Evolutionary conservation across 2,888 invertebrate genomes (phyloP).

Genomic region (Cybosia mesomella): DNA sequence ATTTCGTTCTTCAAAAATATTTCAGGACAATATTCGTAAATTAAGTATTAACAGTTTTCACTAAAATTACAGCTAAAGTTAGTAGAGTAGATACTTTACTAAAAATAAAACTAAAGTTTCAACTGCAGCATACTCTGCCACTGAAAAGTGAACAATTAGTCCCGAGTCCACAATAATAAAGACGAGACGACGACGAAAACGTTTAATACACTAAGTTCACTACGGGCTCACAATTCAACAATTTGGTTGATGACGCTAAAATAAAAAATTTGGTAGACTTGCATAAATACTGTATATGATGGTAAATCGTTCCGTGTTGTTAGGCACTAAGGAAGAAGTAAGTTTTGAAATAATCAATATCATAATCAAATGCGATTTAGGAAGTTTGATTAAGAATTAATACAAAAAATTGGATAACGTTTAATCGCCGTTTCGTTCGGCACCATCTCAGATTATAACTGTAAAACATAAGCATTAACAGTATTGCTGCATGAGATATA

Average conservation of each 20-base stretch:
- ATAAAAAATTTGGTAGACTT: background rate
- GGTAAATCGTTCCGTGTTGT: background rate
- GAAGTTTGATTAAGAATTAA: background rate
- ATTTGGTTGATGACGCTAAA: background rate
- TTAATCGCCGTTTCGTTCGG: too few relatives aligned
- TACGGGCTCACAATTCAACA: background rate
- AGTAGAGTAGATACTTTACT: background rate
- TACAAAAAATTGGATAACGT: too few relatives aligned
- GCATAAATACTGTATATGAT: background rate
- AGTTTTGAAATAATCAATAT: background rate
- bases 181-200: background rate
- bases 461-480: too few relatives aligned
- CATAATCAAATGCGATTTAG: background rate
- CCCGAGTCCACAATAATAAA: background rate
- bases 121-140: background rate
- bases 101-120: background rate
- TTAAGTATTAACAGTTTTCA: background rate
- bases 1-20: background rate
- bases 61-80: background rate
- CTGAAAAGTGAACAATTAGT: conserved; percentile 2
- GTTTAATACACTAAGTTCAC: background rate
- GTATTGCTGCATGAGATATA: too few relatives aligned
- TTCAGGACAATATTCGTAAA: background rate
- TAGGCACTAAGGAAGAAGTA: background rate
- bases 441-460: too few relatives aligned